phyloP scores from a whole-genome alignment of 2,888 invertebrate species.

The Cephalotes varians region DNA sequence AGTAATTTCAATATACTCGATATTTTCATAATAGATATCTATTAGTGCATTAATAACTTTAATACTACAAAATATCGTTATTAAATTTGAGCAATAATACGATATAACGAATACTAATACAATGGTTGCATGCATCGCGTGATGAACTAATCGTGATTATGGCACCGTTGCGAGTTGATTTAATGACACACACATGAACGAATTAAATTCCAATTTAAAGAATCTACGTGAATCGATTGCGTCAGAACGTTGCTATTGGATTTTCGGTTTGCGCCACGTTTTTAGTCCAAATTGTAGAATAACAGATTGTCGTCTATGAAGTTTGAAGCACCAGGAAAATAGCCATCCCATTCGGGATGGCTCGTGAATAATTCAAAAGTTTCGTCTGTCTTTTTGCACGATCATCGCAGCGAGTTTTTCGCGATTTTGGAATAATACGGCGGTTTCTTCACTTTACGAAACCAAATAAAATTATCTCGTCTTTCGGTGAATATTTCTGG shows the following conservation, averaged over 20 bases:
- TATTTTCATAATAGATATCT: neutral
- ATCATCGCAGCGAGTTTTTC: constrained; percentile 19
- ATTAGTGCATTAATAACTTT: constrained; percentile 1
- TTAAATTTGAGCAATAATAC: constrained; percentile 2
- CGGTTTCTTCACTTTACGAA: neutral
- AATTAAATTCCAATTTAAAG: constrained; percentile 28
- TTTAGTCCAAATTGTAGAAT: constrained; percentile 34
- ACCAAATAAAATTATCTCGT: constrained; percentile 17
- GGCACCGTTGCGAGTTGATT: constrained; percentile 13
- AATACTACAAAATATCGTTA: neutral
- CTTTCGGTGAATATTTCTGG: neutral
- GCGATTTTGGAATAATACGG: constrained; percentile 10
- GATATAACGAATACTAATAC: neutral
- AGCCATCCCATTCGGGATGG: constrained; percentile 3
- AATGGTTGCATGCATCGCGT: neutral
- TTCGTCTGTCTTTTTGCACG: constrained; percentile 25
- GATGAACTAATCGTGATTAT: constrained; percentile 13
- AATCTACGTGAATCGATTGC: constrained; percentile 20
- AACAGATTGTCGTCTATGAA: constrained; percentile 43
- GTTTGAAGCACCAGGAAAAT: constrained; percentile 10
- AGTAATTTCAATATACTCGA: neutral
- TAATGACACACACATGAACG: neutral
- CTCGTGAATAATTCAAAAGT: constrained; percentile 33
- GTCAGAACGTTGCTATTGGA: constrained; percentile 25
- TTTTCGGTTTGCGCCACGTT: constrained; percentile 36